Base-by-base conservation (phyloP, 2,797 vertebrate genomes). In the Helicolenus hilgendorfi region DNA sequence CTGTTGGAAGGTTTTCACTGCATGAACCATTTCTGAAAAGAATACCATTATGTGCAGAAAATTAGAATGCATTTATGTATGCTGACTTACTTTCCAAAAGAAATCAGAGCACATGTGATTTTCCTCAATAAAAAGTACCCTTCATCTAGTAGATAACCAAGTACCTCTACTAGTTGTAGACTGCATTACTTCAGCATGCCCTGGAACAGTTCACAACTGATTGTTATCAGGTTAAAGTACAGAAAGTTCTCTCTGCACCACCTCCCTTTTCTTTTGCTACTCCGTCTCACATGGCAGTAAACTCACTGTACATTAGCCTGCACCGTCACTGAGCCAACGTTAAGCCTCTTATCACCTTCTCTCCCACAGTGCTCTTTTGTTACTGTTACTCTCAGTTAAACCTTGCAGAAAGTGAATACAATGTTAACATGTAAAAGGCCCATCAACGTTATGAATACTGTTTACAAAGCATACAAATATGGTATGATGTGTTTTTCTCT, bases 341-440 rank as follows among this genome's bases (percentile, higher is more conserved):
- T 93, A 93, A 95, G 84, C 92, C 86, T 94, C 92, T 94, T 81
- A 86, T 92, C 92, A 81, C 85, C 72, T 72, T 84, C 72, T 68
- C 89, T 91, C 88, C 87, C 83, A 90, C 91, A 71, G 84, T 36
- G 53, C 81, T 91, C 86, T 88, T 89, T 92, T 91, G 85, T 91
- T 92, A 79, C 14, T 36, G 59, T 72, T 35, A 18, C 77, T 77
- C 79, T n/a, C 64, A 13, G 79, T 75, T 60, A 55, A 77, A 81
- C 60, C 73, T 70, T 20, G 31, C 60, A 74, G 68, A 3, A 71
- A 55, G 56, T 45, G 36, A 81, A 64, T 10, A 15, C 33, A 56
- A 7, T 36, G 6, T 59, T 24, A 36, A 64, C 49, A 53, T 53
- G 18, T 22, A 24, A 49, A 68, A 65, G 14, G 15, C 11, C 24